Conservation (phyloP, 2,113 vertebrate species). For the Sterrhoptilus dennistouni region DNA sequence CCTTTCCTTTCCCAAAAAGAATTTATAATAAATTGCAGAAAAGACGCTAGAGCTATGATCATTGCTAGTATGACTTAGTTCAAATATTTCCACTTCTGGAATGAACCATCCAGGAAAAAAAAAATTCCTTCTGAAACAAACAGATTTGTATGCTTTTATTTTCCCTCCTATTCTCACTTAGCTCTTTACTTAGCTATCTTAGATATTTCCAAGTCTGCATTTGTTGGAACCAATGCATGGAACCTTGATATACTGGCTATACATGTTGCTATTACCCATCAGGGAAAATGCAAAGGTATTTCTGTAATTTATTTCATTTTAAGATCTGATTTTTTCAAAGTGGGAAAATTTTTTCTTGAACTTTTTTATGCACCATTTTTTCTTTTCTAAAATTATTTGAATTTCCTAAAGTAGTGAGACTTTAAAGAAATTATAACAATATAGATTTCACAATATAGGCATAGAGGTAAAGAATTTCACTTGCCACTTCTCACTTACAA, state of each 20-base stretch:
- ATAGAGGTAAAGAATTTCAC: neutral
- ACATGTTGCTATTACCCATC: neutral
- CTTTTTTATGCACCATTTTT: neutral
- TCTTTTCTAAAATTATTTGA: fast-evolving
- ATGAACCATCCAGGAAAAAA: neutral
- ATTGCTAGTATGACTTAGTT: neutral
- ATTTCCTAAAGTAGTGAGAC: neutral
- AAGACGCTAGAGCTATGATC: neutral
- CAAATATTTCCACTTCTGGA: neutral
- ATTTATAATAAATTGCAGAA: slow-evolving; percentile 61
- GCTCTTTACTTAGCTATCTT: neutral
- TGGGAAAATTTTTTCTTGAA: neutral
- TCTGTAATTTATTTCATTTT: neutral
- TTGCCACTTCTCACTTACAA: neutral
- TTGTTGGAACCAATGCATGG: neutral
- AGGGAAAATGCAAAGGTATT: neutral
- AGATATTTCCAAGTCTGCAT: neutral
- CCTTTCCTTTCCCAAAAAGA: slow-evolving; percentile 63
- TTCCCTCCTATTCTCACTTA: neutral
- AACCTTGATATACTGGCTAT: neutral
- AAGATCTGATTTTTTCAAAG: neutral
- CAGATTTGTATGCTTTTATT: neutral
- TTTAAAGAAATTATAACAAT: neutral
- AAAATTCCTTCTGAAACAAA: neutral
- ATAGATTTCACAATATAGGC: neutral